A percentile compares a stretch with the other conserved stretches of the same genome.
These are phyloP conservation scores for Eilema depressum DNA, from an alignment of 2,888 invertebrate genomes.

Conservation along the genomic window DNA sequence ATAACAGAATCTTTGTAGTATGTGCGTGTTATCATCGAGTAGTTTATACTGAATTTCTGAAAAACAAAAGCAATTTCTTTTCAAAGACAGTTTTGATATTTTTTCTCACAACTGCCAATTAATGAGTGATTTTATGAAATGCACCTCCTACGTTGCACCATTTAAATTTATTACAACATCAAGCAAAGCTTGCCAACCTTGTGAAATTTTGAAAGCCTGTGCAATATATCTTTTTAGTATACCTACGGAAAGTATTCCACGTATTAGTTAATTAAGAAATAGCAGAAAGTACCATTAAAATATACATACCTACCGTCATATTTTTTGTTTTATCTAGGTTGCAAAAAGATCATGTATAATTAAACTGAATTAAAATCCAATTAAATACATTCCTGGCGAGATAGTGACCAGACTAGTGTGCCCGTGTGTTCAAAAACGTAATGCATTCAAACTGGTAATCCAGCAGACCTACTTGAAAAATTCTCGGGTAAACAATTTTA, in stretches of 20 bases:
- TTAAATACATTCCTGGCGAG: conserved; percentile 37
- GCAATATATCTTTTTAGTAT: background rate
- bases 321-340: background rate
- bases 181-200: background rate
- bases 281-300: background rate
- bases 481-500: conserved; percentile 50
- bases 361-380: background rate
- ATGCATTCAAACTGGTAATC: conserved; percentile 43
- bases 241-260: background rate
- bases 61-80: background rate
- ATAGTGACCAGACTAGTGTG: conserved; percentile 31
- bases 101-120: background rate
- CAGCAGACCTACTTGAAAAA: conserved; percentile 36
- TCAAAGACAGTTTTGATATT: background rate
- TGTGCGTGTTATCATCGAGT: no score
- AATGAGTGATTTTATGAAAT: background rate
- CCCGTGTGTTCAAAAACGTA: conserved; percentile 35
- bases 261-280: background rate
- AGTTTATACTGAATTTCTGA: no score
- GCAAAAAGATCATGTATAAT: background rate
- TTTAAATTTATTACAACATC: background rate
- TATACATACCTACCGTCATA: background rate
- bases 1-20: no score
- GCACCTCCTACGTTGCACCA: background rate
- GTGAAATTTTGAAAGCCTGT: background rate